These are phyloP conservation scores for Nemotelus pantherinus DNA, from an alignment of 2,888 invertebrate species.

Conservation along the genomic window DNA sequence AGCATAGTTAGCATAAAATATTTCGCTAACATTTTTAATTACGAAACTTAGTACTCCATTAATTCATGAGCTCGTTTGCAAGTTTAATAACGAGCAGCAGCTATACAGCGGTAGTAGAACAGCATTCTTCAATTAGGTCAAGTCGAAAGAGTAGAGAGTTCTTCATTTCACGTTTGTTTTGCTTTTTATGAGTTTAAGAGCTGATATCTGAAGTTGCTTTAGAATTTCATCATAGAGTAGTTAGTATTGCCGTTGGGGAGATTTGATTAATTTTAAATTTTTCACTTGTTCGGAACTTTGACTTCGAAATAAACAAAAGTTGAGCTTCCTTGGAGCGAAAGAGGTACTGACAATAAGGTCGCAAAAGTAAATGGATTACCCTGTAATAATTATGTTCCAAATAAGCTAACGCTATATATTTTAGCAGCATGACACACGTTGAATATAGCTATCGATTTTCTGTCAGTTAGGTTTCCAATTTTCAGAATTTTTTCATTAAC, in stretches of 20 bases:
- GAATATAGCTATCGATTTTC: too few species aligned
- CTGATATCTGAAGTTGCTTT: conserved; percentile 15
- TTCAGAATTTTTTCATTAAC: too few species aligned
- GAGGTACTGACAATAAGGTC: background rate
- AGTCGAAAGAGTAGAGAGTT: conserved; percentile 25
- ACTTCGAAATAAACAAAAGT: too few species aligned
- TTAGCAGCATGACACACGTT: too few species aligned
- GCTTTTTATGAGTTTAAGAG: conserved; percentile 14
- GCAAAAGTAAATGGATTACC: too few species aligned
- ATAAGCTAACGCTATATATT: too few species aligned
- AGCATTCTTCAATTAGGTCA: conserved; percentile 41
- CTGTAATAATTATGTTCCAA: too few species aligned
- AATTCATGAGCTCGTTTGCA: conserved; percentile 45
- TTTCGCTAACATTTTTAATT: conserved; percentile 41
- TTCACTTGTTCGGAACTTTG: too few species aligned
- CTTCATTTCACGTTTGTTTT: conserved; percentile 19
- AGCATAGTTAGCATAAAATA: conserved; percentile 4
- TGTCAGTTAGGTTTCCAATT: too few species aligned
- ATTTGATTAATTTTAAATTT: too few species aligned
- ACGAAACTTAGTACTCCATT: conserved; percentile 42
- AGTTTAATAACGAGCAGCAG: conserved; percentile 37
- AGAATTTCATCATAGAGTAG: background rate
- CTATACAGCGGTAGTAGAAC: background rate
- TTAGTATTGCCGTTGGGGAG: too few species aligned
- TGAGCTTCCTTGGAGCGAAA: background rate